phyloP scores from a whole-genome alignment of 2,797 vertebrate genomes.

The Phataginus tetradactyla region DNA sequence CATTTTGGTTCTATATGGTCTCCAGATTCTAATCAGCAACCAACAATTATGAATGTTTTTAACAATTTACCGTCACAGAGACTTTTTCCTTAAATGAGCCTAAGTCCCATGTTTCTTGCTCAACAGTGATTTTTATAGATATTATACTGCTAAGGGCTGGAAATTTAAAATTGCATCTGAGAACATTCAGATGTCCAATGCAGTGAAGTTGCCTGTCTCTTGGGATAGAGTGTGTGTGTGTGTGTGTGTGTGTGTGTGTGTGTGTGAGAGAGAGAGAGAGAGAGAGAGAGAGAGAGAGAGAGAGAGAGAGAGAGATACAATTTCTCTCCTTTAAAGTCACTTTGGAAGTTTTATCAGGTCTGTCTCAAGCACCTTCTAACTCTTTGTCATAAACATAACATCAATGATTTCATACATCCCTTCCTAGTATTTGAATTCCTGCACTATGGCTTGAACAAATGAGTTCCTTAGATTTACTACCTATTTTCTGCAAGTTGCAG shows the following conservation, averaged over 20 bases:
- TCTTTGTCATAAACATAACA: conserved; percentile 18
- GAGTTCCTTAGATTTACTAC: neutral
- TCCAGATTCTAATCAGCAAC: conserved; percentile 43
- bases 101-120: neutral
- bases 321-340: conserved; percentile 24
- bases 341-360: conserved; percentile 13
- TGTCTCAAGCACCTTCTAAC: neutral
- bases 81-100: neutral
- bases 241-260: neutral
- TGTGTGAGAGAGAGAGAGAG: too few relatives aligned
- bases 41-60: neutral
- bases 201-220: neutral
- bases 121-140: conserved; percentile 6
- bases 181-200: too few relatives aligned
- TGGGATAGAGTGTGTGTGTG: neutral
- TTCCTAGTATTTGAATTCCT: conserved; percentile 5
- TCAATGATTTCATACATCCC: neutral
- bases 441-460: neutral
- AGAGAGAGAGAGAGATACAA: neutral
- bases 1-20: neutral
- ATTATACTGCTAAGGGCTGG: neutral
- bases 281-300: neutral
- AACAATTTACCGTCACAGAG: conserved; percentile 43
- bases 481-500: neutral
- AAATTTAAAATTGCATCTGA: neutral